Base-by-base conservation (phyloP, 2,797 vertebrate species). In the Pantherophis vulpinus region DNA sequence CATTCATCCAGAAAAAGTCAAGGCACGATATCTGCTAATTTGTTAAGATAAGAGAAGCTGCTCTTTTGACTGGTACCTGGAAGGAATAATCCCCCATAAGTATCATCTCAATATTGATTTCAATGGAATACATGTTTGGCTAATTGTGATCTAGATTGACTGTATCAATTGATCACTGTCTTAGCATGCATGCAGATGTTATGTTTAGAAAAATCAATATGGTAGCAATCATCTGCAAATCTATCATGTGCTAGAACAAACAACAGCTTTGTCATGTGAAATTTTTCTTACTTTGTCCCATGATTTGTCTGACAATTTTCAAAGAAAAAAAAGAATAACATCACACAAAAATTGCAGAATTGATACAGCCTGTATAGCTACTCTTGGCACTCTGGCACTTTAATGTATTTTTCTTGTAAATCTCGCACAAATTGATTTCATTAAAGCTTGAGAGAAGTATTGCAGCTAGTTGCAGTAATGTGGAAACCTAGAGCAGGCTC, bases 401-500 rank as follows among this genome's bases (percentile, higher is more conserved):
- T 93, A 91, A 89, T 86, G 56, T 86, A 92, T 95, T 95, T 93
- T 90, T 37, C 88, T 93, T 92, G 2, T 86, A 95, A 95, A 93
- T 96, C 55, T 95, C 60, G 87, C 70, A 92, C 1, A 96, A 95
- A 93, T 95, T 94, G 27, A 88, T 42, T 93, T 29, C 0, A 91
- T 83, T 95, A 90, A 61, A 92, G 8, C 90, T 94, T 88, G 32
- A 94, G 47, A 94, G 94, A 94, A 95, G 90, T 2, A 2, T 63
- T 66, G 94, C 20, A 94, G 95, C 92, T 87, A 89, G 87, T 95
- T 95, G 58, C n/a, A 91, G 18, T 88, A 92, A 63, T 18, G 79
- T 14, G 93, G 89, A 94, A 96, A 95, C 58, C 63, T 94, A 96
- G 27, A 87, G 93, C 60, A 88, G 95, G 32, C 88, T 86, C 66